Evolutionary conservation across 2,113 vertebrate genomes (phyloP).

Genomic region (Callionymus lyra): DNA sequence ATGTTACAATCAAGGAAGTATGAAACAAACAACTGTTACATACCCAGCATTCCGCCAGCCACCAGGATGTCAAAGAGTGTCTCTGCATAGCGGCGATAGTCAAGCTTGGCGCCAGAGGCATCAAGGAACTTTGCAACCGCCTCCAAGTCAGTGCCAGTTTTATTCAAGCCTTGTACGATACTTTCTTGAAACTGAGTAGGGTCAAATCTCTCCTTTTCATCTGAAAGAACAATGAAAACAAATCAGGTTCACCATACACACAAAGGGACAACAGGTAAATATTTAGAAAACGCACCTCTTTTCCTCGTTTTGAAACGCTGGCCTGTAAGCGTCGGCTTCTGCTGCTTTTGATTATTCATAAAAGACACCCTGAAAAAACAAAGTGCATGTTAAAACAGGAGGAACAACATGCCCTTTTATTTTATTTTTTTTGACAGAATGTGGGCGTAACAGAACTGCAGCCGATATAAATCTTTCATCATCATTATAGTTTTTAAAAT

Average conservation of each 20-base stretch:
- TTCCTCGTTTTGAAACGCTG: constrained; percentile 99
- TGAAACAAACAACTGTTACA: constrained; percentile 23
- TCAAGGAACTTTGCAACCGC: constrained; percentile 98
- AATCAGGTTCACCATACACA: not conserved
- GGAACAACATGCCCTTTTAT: not conserved
- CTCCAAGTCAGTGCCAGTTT: constrained; percentile 98
- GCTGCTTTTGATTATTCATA: constrained; percentile 99
- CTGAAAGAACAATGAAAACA: constrained; percentile 60
- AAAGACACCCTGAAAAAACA: constrained; percentile 83
- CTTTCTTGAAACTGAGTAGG: constrained; percentile 99
- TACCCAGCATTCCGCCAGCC: constrained; percentile 98
- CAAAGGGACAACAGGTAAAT: too few species aligned
- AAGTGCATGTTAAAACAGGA: not conserved
- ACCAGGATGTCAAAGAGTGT: constrained; percentile 99
- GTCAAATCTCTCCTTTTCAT: constrained; percentile 99
- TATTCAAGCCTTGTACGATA: constrained; percentile 99
- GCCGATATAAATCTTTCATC: not conserved
- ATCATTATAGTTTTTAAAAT: not conserved
- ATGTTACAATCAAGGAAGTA: not conserved
- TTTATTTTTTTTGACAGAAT: not conserved
- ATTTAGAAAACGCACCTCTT: constrained; percentile 74
- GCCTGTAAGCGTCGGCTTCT: constrained; percentile 99
- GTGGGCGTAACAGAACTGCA: not conserved
- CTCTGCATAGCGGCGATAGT: constrained; percentile 99
- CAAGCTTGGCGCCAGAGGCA: constrained; percentile 97